Evolutionary conservation across 2,113 vertebrate species (phyloP).

Genomic region (Corydoras sp.): DNA sequence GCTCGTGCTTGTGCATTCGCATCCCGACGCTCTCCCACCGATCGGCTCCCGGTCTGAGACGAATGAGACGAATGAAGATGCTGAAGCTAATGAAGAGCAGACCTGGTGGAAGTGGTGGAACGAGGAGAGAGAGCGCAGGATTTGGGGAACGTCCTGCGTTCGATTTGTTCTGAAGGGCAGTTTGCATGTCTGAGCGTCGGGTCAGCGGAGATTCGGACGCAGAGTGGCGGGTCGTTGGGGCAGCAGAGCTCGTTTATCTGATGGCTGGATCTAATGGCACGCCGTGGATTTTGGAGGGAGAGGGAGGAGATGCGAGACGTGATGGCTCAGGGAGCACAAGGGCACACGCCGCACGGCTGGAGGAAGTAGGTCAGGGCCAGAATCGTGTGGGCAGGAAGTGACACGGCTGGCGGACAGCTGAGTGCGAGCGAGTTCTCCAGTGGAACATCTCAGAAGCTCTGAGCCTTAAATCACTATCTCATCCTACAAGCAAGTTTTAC

Average conservation of each 20-base stretch:
- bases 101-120: slow-evolving; percentile 30
- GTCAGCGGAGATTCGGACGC: too few species aligned
- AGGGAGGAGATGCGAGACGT: not conserved
- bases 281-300: not conserved
- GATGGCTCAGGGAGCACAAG: not conserved
- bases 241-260: not conserved
- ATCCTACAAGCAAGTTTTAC: too few species aligned
- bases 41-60: too few species aligned
- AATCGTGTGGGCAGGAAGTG: slow-evolving; percentile 10
- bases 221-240: too few species aligned
- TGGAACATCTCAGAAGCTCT: not conserved
- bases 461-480: too few species aligned
- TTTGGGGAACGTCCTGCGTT: slow-evolving; percentile 49
- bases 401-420: slow-evolving; percentile 2
- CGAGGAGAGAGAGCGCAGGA: slow-evolving; percentile 37
- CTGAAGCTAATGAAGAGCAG: too few species aligned
- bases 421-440: not conserved
- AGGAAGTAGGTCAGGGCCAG: slow-evolving; percentile 31
- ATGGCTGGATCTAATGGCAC: not conserved
- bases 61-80: too few species aligned
- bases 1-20: too few species aligned
- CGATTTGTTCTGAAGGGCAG: too few species aligned
- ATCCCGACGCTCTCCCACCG: too few species aligned
- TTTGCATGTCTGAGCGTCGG: slow-evolving; percentile 36
- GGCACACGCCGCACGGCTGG: not conserved